These are phyloP conservation scores for Thalassoma bifasciatum DNA, from an alignment of 2,113 vertebrate genomes.

Conservation along the genomic window DNA sequence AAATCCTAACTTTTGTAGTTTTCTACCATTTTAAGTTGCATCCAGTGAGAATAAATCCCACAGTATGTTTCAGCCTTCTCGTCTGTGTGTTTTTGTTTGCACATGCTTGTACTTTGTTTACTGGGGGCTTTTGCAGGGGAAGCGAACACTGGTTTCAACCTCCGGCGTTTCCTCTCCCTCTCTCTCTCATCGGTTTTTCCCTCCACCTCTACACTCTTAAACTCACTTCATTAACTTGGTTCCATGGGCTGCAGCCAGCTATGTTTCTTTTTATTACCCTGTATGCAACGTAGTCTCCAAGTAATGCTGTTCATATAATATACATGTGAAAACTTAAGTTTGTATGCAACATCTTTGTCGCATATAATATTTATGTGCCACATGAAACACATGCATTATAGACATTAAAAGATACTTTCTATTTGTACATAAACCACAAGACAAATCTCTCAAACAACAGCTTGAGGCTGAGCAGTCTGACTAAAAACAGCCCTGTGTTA, in stretches of 20 bases:
- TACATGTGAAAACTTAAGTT: not conserved
- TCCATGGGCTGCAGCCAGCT: not conserved
- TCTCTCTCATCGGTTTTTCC: constrained; percentile 20
- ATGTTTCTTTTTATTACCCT: constrained; percentile 7
- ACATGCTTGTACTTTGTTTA: constrained; percentile 29
- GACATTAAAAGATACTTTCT: not conserved
- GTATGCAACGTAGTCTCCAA: not conserved
- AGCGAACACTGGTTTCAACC: constrained; percentile 30
- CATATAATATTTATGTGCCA: not conserved
- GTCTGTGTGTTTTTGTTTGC: constrained; percentile 5
- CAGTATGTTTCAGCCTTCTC: not conserved
- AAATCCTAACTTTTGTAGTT: not conserved
- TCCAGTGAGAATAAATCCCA: not conserved
- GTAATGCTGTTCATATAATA: not conserved
- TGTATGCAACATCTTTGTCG: not conserved
- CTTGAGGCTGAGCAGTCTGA: not conserved
- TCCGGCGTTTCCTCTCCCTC: constrained; percentile 49
- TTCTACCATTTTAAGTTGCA: not conserved
- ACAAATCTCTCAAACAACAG: not conserved
- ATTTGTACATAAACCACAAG: not conserved
- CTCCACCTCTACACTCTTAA: constrained; percentile 10
- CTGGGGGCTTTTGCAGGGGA: constrained; percentile 14
- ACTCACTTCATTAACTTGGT: constrained; percentile 32
- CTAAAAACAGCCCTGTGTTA: not conserved
- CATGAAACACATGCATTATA: not conserved